Evolutionary conservation across 2,113 vertebrate species (phyloP), one percentile per base, ranked within the genome.

Genomic region (Seriola rivoliana): DNA sequence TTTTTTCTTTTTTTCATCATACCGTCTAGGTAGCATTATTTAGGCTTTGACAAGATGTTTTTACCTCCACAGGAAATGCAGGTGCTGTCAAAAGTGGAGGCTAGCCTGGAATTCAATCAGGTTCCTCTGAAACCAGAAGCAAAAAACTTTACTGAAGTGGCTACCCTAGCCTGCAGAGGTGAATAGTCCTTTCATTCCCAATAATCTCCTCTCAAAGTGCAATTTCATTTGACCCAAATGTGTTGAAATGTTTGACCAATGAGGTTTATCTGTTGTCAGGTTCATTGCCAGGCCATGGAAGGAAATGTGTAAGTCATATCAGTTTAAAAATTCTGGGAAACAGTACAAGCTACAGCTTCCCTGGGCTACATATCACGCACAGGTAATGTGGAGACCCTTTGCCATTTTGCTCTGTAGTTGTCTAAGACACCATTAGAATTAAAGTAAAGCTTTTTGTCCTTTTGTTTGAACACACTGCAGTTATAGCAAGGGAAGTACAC

Each of bases 131-230:
- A 93, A 86, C 95, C 96, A 38, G 96, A 97, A 57, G 88, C 95
- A 44, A 96, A 94, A 59, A 97, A 98, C 93, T 97, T 99, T 74
- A 98, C 96, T 66, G 95, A 96, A 91, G 96, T 98, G 70, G 97
- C 97, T 69, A 95, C 96, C 40, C 85, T 99, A 80, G 90, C 95
- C 86, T 99, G 97, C 94, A 95, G 91, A 97, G 96, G 98, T 99
- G 92, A 83, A 83, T 66, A 13, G 0, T 8, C 16, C 36, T 72
- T 32, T 60, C n/a, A 36, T 6, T 66, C 55, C 82, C 25, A 13
- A 59, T 59, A 0, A 23, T 48, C 46, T 50, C 7, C 34, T 38
- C 32, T 64, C 32, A 23, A 5, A 54, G 13, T 71, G 29, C 8
- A 16, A 34, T 16, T 34, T 3, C 29, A 36, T 38, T 66, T n/a